A percentile compares a stretch with the other conserved stretches of the same genome.
Conservation (phyloP, 2,888 invertebrate genomes). For the Brenthis ino region DNA sequence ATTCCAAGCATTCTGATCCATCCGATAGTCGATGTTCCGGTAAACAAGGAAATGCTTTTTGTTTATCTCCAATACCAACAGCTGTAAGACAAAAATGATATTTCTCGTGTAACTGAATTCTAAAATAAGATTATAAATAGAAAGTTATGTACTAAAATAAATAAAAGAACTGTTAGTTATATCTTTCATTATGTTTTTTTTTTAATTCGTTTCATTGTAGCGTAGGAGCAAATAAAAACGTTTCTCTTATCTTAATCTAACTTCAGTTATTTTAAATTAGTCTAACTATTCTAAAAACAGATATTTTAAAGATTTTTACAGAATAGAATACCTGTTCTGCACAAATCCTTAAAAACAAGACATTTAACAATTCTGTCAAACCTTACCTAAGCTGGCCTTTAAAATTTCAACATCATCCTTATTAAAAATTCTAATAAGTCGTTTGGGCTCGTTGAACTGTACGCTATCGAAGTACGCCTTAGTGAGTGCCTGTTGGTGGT, state of each 20-base stretch:
- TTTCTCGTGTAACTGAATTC: background rate
- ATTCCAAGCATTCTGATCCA: constrained; percentile 90
- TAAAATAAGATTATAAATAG: no score
- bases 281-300: background rate
- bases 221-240: no score
- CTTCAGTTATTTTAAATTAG: background rate
- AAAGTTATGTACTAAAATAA: no score
- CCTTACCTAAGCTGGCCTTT: constrained; percentile 83
- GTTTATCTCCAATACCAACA: constrained; percentile 83
- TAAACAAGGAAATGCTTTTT: constrained; percentile 87
- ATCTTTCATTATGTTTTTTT: background rate
- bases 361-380: background rate
- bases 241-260: no score
- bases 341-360: background rate
- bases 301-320: no score
- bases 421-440: constrained; percentile 88
- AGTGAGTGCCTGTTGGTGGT: constrained; percentile 91
- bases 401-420: constrained; percentile 87
- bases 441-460: constrained; percentile 90
- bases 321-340: no score
- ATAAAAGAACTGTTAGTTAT: background rate
- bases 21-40: constrained; percentile 82
- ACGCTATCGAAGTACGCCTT: constrained; percentile 92
- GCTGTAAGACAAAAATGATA: constrained; percentile 58
- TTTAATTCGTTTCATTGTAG: background rate